phyloP scores from a whole-genome alignment of 2,888 invertebrate species.

The Patella ulyssiponensis region DNA sequence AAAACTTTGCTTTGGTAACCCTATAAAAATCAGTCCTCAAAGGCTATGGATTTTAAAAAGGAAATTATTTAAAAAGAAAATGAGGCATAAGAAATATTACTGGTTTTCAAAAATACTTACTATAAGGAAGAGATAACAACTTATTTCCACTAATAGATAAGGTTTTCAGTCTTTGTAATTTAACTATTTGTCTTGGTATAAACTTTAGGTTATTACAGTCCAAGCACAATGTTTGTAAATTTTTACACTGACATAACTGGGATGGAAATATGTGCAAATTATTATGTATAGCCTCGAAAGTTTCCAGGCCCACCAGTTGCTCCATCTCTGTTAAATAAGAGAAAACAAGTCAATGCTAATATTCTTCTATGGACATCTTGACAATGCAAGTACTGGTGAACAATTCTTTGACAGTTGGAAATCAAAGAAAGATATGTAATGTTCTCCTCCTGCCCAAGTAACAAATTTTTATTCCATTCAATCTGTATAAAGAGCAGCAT shows the following conservation, averaged over 20 bases:
- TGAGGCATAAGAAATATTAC: no score
- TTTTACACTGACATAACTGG: not conserved
- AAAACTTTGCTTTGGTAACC: no score
- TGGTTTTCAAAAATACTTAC: not conserved
- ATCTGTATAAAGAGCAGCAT: no score
- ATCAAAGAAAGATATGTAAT: no score
- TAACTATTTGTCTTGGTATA: not conserved
- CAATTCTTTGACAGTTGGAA: no score
- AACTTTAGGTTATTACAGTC: not conserved
- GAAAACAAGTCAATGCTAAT: not conserved
- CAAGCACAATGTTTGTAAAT: not conserved
- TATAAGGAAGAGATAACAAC: not conserved
- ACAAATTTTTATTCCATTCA: no score
- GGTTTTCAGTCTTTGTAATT: not conserved
- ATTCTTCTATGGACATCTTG: not conserved
- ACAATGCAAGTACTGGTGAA: no score
- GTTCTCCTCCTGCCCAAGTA: no score
- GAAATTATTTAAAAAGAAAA: no score
- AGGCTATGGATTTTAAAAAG: no score
- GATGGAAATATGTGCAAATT: not conserved
- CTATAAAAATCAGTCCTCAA: no score
- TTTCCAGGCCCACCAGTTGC: not conserved
- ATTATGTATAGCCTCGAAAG: not conserved
- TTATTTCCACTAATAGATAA: conserved; percentile 4
- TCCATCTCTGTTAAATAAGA: not conserved